Percentiles rank a stretch among this genome's conserved stretches.
Conservation (phyloP, 2,113 vertebrate species). For the Ciconia maguari region DNA sequence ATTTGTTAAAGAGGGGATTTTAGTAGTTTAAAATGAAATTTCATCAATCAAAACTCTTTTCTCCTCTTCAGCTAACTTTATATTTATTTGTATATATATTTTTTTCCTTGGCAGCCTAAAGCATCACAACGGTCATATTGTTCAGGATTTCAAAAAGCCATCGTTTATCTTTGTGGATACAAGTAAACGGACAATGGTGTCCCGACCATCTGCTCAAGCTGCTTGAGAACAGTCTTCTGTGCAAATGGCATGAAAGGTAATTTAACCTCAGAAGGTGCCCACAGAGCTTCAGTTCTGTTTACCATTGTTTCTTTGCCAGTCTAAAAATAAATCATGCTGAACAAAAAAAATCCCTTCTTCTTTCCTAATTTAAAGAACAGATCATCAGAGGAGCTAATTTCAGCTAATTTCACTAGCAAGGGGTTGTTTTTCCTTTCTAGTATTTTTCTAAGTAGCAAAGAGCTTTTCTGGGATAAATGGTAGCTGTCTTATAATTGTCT, state of each 20-base stretch:
- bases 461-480: neutral
- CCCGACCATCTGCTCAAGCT: slow-evolving; percentile 14
- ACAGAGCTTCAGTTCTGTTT: slow-evolving; percentile 44
- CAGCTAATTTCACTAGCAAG: slow-evolving; percentile 9
- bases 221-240: slow-evolving; percentile 47
- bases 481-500: neutral
- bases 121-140: neutral
- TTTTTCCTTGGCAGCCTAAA: slow-evolving; percentile 20
- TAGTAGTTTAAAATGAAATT: neutral
- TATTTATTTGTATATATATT: neutral
- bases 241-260: slow-evolving; percentile 57
- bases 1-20: neutral
- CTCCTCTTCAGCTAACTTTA: neutral
- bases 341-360: neutral
- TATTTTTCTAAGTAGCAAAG: slow-evolving; percentile 2
- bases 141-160: slow-evolving; percentile 23
- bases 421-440: neutral
- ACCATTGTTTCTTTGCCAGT: slow-evolving; percentile 19
- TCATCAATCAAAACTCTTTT: neutral
- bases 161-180: slow-evolving; percentile 38
- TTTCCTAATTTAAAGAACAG: slow-evolving; percentile 10
- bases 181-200: slow-evolving; percentile 30
- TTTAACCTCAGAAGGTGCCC: slow-evolving; percentile 37
- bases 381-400: slow-evolving; percentile 16
- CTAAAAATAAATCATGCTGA: slow-evolving; percentile 45